phyloP scores from a whole-genome alignment of 2,113 vertebrate genomes.

The Condylura cristata region DNA sequence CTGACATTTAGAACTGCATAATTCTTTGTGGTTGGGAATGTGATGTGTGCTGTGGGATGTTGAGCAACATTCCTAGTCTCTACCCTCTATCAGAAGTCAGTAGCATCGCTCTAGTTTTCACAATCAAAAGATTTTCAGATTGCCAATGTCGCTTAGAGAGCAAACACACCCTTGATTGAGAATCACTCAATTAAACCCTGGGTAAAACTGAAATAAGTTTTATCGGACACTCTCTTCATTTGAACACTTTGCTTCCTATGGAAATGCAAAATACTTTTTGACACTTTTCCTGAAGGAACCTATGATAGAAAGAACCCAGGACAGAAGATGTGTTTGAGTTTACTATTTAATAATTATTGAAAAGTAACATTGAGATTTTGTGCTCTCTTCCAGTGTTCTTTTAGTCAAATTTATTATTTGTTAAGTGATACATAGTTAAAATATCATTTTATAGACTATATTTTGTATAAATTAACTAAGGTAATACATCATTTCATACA shows the following conservation, averaged over 20 bases:
- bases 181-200: conserved; percentile 11
- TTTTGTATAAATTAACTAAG: conserved; percentile 9
- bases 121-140: not conserved
- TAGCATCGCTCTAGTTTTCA: conserved; percentile 12
- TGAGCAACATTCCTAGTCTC: not conserved
- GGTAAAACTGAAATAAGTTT: not conserved
- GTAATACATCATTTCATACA: not conserved
- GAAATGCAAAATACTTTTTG: conserved; percentile 47
- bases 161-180: not conserved
- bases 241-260: conserved; percentile 40
- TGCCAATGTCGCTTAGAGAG: not conserved
- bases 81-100: not conserved
- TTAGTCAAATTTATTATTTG: not conserved
- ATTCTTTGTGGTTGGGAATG: not conserved
- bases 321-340: not conserved
- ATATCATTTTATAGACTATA: conserved; percentile 31
- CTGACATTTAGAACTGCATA: not conserved
- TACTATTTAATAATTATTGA: not conserved
- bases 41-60: not conserved
- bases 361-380: conserved; percentile 27
- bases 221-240: not conserved
- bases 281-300: not conserved
- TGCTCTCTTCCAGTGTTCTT: not conserved
- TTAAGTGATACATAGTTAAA: not conserved
- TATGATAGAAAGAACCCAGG: not conserved